A percentile compares a stretch with the other conserved stretches of the same genome.
These are phyloP conservation scores for Heliconius ethilla DNA, from an alignment of 2,888 invertebrate species.

Conservation along the genomic window DNA sequence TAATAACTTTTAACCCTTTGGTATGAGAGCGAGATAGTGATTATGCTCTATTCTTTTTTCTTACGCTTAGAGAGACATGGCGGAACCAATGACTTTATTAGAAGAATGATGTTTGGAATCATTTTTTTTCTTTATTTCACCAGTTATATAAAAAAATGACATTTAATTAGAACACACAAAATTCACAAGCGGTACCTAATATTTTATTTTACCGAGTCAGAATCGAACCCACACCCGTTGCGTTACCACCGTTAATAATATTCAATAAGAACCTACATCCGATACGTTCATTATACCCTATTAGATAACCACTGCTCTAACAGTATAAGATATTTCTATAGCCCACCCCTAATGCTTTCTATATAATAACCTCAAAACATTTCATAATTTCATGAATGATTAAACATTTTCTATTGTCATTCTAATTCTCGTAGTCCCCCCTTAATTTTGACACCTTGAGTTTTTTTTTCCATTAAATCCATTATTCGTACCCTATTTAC, in stretches of 20 bases:
- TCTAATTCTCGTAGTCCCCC: constrained; percentile 44
- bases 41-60: background rate
- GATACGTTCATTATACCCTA: background rate
- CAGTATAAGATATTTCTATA: background rate
- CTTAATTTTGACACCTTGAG: constrained; percentile 55
- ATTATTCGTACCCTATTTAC: constrained; percentile 61
- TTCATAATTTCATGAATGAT: constrained; percentile 38
- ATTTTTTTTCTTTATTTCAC: no score
- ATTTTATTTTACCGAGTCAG: background rate
- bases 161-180: background rate
- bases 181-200: background rate
- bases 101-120: no score
- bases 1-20: background rate
- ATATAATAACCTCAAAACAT: constrained; percentile 28
- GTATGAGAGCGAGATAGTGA: background rate
- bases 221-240: background rate
- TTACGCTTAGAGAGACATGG: background rate
- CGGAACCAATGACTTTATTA: no score
- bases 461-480: constrained; percentile 49
- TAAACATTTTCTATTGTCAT: constrained; percentile 42
- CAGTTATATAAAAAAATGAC: no score
- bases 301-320: background rate
- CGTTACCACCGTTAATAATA: no score
- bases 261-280: background rate
- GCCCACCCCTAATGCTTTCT: constrained; percentile 18